Evolutionary conservation across 53 echinoderm and acorn worm species (phyloP), one percentile per base, ranked within the genome.

Genomic region (Luidia sarsii): DNA sequence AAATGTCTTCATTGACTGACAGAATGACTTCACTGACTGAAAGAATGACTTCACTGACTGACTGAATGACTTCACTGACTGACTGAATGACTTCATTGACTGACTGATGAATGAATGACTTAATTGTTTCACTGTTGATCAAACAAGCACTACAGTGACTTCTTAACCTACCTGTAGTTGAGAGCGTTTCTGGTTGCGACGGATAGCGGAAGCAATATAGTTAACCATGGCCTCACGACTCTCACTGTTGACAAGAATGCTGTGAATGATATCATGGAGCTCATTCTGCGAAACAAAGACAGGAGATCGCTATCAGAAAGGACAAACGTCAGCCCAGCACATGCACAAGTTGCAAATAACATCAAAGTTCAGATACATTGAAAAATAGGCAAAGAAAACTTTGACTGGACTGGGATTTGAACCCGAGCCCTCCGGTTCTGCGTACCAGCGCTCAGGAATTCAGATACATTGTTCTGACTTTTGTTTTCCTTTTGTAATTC

Each of bases 111-210:
- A n/a, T n/a, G n/a, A n/a, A n/a, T n/a, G n/a, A n/a, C n/a, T n/a
- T n/a, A n/a, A n/a, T n/a, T n/a, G n/a, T n/a, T n/a, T n/a, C n/a
- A n/a, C n/a, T n/a, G n/a, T n/a, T n/a, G n/a, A n/a, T n/a, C n/a
- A n/a, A n/a, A n/a, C n/a, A n/a, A n/a, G n/a, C n/a, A n/a, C n/a
- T n/a, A n/a, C n/a, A n/a, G n/a, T n/a, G n/a, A n/a, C n/a, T n/a
- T n/a, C n/a, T n/a, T n/a, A 9, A 51, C 89, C 55, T 64, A 97
- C 97, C 91, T 97, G 97, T 80, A 97, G 89, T 45, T 97, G 97
- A 23, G 97, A 77, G 50, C 92, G 83, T 63, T 97, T 97, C 37
- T 97, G 93, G 53, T 97, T 97, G 20, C 91, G 84, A 31, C 77
- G 66, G 37, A 97, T 77, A 27, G 89, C 87, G 3, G 61, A 71